These are phyloP conservation scores for Sebastolobus alascanus DNA, from an alignment of 2,797 vertebrate species.

Conservation along the genomic window DNA sequence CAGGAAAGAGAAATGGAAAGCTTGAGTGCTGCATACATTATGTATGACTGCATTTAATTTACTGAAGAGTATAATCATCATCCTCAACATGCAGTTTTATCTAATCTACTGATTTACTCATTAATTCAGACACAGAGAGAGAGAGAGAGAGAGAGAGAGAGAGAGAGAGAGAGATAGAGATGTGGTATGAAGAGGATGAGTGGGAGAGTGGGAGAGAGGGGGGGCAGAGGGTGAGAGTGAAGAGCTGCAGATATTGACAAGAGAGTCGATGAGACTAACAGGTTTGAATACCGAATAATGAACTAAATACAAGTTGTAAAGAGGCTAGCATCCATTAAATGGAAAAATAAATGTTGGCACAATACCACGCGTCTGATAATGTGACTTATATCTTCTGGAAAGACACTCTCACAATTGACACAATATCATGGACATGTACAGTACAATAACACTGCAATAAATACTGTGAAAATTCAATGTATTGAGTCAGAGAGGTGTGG, in stretches of 20 bases:
- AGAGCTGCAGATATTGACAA: slow-evolving; percentile 60
- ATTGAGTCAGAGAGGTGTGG: background rate
- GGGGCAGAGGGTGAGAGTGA: slow-evolving; percentile 59
- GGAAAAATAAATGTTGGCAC: background rate
- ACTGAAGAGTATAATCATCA: slow-evolving; percentile 41
- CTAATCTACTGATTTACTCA: slow-evolving; percentile 59
- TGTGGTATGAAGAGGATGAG: slow-evolving; percentile 53
- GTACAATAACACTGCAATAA: background rate
- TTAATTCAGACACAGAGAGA: slow-evolving; percentile 47
- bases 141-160: slow-evolving; percentile 34
- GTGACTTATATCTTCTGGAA: background rate
- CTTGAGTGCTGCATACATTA: slow-evolving; percentile 18
- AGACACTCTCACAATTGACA: background rate
- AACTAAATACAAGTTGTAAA: slow-evolving; percentile 34
- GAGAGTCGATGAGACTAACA: slow-evolving; percentile 50
- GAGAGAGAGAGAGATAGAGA: slow-evolving; percentile 27
- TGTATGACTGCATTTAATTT: slow-evolving; percentile 39
- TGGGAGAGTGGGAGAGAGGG: slow-evolving; percentile 56
- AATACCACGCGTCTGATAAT: background rate
- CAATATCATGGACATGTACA: background rate
- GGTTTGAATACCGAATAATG: slow-evolving; percentile 54
- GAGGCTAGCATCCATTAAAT: background rate
- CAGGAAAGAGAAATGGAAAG: slow-evolving; percentile 34
- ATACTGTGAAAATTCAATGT: background rate
- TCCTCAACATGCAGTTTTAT: slow-evolving; percentile 40